A percentile compares a stretch with the other conserved stretches of the same genome.
These are phyloP conservation scores for Chloroceryle inda DNA, from an alignment of 2,797 vertebrate genomes.

Conservation along the genomic window DNA sequence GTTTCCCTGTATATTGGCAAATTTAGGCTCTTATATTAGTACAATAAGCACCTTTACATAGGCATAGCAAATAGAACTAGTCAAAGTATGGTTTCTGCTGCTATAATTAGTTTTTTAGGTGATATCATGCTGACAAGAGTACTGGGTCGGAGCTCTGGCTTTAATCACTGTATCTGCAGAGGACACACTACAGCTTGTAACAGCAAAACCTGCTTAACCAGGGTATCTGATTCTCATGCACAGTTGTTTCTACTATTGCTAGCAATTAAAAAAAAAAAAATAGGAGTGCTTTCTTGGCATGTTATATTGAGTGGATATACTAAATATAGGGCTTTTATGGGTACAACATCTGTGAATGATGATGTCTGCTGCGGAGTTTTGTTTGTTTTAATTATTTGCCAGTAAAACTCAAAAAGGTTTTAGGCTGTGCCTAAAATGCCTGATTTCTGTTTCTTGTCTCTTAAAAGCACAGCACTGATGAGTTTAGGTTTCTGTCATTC, in stretches of 20 bases:
- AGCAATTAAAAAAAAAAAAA: neutral
- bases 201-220: neutral
- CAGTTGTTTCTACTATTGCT: neutral
- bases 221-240: neutral
- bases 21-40: neutral
- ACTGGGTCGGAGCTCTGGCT: neutral
- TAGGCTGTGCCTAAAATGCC: neutral
- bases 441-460: neutral
- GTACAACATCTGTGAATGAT: neutral
- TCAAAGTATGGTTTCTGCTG: neutral
- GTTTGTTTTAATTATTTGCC: neutral
- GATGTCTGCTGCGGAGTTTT: neutral
- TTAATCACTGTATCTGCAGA: neutral
- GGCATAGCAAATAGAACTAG: neutral
- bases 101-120: neutral
- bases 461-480: neutral
- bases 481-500: neutral
- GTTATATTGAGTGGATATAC: neutral
- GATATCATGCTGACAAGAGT: neutral
- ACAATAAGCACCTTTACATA: neutral
- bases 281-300: neutral
- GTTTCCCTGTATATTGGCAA: neutral
- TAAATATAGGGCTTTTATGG: neutral
- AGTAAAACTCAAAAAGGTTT: neutral
- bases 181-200: neutral